A percentile compares a stretch with the other conserved stretches of the same genome.
These are phyloP conservation scores for Triplophysa yarkandensis DNA, from an alignment of 2,797 vertebrate species.

Conservation along the genomic window DNA sequence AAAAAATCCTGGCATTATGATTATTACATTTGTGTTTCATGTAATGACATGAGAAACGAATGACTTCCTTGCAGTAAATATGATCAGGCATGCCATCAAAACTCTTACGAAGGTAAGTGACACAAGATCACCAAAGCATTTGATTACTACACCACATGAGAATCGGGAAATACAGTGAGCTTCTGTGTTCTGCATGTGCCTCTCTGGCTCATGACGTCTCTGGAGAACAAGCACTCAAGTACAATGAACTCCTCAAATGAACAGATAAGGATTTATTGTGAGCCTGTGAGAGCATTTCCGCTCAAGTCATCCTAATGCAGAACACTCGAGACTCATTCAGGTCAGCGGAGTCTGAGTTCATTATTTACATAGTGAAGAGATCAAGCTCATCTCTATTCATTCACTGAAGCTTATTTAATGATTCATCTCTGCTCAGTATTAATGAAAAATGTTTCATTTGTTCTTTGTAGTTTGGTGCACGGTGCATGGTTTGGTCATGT, in stretches of 20 bases:
- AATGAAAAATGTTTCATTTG: neutral
- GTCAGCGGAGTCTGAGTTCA: constrained; percentile 65
- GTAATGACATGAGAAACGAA: neutral
- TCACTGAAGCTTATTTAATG: neutral
- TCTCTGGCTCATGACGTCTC: constrained; percentile 12
- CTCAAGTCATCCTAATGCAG: constrained; percentile 47
- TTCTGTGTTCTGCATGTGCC: constrained; percentile 17
- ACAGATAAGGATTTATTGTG: constrained; percentile 57
- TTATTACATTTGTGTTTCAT: neutral
- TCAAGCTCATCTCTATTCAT: constrained; percentile 5
- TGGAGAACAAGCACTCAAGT: constrained; percentile 28
- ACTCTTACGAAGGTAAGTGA: constrained; percentile 27
- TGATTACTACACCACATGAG: constrained; percentile 17
- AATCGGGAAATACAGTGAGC: constrained; percentile 9
- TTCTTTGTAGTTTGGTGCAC: neutral
- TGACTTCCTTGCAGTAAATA: constrained; percentile 15
- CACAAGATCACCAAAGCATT: constrained; percentile 19
- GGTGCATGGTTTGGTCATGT: neutral
- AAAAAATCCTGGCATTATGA: too few relatives aligned
- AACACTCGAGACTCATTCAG: constrained; percentile 57
- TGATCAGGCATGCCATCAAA: neutral
- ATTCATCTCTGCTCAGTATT: neutral
- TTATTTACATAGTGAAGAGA: constrained; percentile 12
- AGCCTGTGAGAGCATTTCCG: constrained; percentile 37
- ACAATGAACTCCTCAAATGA: constrained; percentile 48